Conservation (phyloP, 2,797 vertebrate species). For the Anguilla marmorata region DNA sequence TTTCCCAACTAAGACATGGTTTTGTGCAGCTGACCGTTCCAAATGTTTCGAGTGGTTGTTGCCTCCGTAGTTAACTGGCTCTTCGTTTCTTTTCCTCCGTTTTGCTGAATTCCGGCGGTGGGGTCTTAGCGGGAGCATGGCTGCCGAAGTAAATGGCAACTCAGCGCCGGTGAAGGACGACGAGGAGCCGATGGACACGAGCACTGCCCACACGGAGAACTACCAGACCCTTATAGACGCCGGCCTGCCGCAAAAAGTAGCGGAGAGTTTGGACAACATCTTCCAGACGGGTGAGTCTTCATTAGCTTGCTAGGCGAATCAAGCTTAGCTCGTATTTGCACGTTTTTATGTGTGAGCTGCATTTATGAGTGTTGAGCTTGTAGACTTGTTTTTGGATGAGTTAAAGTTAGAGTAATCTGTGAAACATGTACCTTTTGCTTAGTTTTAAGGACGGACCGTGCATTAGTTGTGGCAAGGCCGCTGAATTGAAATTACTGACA, state of each 20-base stretch:
- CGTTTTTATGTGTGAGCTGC: neutral
- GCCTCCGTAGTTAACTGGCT: neutral
- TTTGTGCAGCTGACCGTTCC: neutral
- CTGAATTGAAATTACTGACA: too few relatives aligned
- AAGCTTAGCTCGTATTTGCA: neutral
- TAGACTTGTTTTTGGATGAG: neutral
- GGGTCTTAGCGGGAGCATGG: slow-evolving; percentile 75
- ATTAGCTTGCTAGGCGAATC: neutral
- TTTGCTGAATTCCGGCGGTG: neutral
- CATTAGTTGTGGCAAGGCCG: neutral
- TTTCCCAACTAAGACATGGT: neutral
- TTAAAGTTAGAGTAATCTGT: neutral
- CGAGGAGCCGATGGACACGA: slow-evolving; percentile 84
- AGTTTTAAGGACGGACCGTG: neutral
- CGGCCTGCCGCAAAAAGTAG: slow-evolving; percentile 84
- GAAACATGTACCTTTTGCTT: too few relatives aligned
- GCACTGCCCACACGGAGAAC: slow-evolving; percentile 81
- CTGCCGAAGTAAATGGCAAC: slow-evolving; percentile 86
- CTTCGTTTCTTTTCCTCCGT: neutral
- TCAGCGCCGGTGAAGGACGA: slow-evolving; percentile 83
- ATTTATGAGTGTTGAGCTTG: neutral
- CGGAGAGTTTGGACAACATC: slow-evolving; percentile 85
- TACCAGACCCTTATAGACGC: slow-evolving; percentile 84
- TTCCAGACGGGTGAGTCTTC: slow-evolving; percentile 79
- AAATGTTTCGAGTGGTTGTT: neutral